phyloP scores from a whole-genome alignment of 2,113 vertebrate species.

The Hyaena hyaena region DNA sequence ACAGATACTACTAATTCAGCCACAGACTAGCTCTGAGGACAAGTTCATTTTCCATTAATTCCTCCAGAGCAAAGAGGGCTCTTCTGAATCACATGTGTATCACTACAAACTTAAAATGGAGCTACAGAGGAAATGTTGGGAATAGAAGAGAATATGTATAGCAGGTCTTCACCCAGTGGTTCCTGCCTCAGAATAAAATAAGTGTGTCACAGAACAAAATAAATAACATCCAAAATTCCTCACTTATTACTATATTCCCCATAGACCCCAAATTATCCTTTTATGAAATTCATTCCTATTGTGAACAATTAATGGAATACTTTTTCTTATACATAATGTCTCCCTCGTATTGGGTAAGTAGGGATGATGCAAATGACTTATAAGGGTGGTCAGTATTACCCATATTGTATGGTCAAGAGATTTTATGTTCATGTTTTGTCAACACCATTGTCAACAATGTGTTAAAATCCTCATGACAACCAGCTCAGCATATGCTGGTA shows the following conservation, averaged over 20 bases:
- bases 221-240: neutral
- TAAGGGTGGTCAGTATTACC: neutral
- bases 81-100: neutral
- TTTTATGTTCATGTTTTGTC: neutral
- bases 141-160: neutral
- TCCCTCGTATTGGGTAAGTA: neutral
- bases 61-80: neutral
- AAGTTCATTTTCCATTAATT: neutral
- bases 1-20: neutral
- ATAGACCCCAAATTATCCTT: neutral
- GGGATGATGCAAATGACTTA: neutral
- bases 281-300: neutral
- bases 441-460: neutral
- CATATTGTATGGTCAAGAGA: neutral
- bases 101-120: neutral
- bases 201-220: conserved; percentile 16
- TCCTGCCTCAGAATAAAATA: neutral
- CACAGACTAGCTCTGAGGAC: neutral
- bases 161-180: neutral
- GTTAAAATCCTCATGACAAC: neutral
- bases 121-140: neutral
- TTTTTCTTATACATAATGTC: neutral
- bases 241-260: neutral
- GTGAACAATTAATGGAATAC: neutral
- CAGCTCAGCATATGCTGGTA: neutral